Percentiles rank a stretch among this genome's conserved stretches.
These are phyloP conservation scores for Synanthedon tipuliformis DNA, from an alignment of 2,888 invertebrate genomes.

Conservation along the genomic window DNA sequence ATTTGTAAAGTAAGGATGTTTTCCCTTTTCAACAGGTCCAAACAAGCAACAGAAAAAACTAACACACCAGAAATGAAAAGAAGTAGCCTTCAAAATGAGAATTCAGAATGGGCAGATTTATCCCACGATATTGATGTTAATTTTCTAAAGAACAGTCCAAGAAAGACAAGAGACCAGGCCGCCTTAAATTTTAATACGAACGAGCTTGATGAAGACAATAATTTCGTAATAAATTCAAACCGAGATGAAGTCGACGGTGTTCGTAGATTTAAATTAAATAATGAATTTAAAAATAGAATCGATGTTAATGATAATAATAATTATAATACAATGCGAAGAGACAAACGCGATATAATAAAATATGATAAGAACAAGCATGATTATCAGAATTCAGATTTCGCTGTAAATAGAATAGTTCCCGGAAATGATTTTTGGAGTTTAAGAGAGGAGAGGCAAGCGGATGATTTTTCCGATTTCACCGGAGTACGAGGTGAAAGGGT, in stretches of 20 bases:
- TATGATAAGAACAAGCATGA: conserved; percentile 4
- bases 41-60: neutral
- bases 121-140: conserved; percentile 54
- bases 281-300: no score
- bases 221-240: no score
- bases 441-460: neutral
- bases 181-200: no score
- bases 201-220: no score
- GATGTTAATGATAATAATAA: neutral
- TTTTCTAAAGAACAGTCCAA: conserved; percentile 23
- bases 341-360: conserved; percentile 12
- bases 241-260: no score
- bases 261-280: no score
- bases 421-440: neutral
- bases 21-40: neutral
- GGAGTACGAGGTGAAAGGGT: conserved; percentile 18
- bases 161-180: conserved; percentile 11
- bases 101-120: conserved; percentile 35
- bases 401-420: neutral
- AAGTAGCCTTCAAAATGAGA: conserved; percentile 1
- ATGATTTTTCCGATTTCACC: conserved; percentile 14
- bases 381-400: conserved; percentile 3
- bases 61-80: neutral
- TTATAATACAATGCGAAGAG: conserved; percentile 3
- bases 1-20: no score